Base-by-base conservation (phyloP, 37 sponge, comb jelly and placozoan species). In the Eunapius fragilis region DNA sequence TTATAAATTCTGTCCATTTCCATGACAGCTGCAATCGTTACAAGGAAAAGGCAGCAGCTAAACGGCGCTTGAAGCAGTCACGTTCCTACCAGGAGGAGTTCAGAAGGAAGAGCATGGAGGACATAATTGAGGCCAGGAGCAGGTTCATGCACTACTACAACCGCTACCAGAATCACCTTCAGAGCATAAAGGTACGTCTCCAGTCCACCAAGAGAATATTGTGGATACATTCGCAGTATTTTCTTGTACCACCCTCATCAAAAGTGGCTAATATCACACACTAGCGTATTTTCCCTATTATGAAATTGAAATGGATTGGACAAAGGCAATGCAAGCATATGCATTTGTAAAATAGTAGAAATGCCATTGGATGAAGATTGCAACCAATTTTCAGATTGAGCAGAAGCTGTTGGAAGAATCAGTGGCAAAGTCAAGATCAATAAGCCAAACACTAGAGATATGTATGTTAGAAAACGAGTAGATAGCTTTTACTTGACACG, bases 1-100 rank as follows among this genome's bases (percentile, higher is more conserved):
- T n/a, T n/a, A n/a, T n/a, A n/a, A n/a, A n/a, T n/a, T n/a, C n/a
- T n/a, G n/a, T n/a, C n/a, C n/a, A n/a, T 41, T 6, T 6, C 6
- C 6, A 41, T 41, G 41, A n/a, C 47, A 92, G 93, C n/a, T 94
- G 95, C 68, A 94, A 94, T 74, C 82, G 91, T 9, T 91, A 45
- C 76, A 82, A 68, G 25, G 89, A 75, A 0, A 86, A 77, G 41
- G 34, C 37, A 30, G 71, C 34, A 48, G 89, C 88, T 34, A 82
- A 84, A 12, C 24, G 12, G 33, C 37, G 77, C 25, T 68, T 94
- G 30, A 68, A 88, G 31, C 71, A 85, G 32, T 84, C 80, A 2
- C 58, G 82, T 32, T 50, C 35, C 67, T 80, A 84, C 87, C 82
- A 83, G 76, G 48, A 86, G 17, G 87, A 86, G 10, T 81, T 85